Evolutionary conservation across 2,888 invertebrate genomes (phyloP).

Genomic region (Drosophila borealis): DNA sequence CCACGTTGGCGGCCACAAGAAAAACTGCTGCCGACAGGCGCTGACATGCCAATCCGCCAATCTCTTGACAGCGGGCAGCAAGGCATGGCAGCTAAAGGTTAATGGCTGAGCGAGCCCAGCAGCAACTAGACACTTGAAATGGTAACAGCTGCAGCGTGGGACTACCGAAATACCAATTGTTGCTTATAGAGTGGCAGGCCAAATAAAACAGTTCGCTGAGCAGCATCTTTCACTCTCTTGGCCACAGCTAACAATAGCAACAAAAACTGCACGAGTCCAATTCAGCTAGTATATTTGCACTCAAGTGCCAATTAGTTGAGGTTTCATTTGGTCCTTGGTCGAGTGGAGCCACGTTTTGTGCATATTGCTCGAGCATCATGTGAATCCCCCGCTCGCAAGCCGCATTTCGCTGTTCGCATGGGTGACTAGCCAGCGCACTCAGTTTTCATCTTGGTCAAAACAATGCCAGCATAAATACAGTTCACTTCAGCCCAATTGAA

Average conservation of each 20-base stretch:
- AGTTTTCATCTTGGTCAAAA: slow-evolving; percentile 36
- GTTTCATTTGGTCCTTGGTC: slow-evolving; percentile 42
- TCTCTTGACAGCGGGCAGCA: slow-evolving; percentile 37
- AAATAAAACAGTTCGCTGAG: slow-evolving; percentile 48
- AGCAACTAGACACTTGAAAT: slow-evolving; percentile 17
- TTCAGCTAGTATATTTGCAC: slow-evolving; percentile 62
- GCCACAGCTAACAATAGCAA: slow-evolving; percentile 16
- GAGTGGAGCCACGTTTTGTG: slow-evolving; percentile 39
- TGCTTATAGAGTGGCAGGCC: slow-evolving; percentile 44
- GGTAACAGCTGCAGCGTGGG: slow-evolving; percentile 19
- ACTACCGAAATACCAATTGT: slow-evolving; percentile 49
- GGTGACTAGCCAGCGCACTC: slow-evolving; percentile 23
- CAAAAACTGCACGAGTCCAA: slow-evolving; percentile 42
- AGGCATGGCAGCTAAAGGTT: slow-evolving; percentile 28
- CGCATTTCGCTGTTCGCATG: slow-evolving; percentile 3
- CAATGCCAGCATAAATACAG: slow-evolving; percentile 37
- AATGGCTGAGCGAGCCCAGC: slow-evolving; percentile 2
- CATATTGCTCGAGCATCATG: slow-evolving; percentile 22
- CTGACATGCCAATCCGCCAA: slow-evolving; percentile 9
- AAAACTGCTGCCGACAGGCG: slow-evolving; percentile 10
- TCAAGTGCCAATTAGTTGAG: slow-evolving; percentile 74
- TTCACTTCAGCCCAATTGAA: slow-evolving; percentile 38
- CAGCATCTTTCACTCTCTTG: slow-evolving; percentile 17
- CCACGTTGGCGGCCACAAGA: slow-evolving; percentile 19
- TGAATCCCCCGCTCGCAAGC: slow-evolving; percentile 2